Conservation (phyloP, 2,888 invertebrate genomes). For the Lumbricus terrestris region DNA sequence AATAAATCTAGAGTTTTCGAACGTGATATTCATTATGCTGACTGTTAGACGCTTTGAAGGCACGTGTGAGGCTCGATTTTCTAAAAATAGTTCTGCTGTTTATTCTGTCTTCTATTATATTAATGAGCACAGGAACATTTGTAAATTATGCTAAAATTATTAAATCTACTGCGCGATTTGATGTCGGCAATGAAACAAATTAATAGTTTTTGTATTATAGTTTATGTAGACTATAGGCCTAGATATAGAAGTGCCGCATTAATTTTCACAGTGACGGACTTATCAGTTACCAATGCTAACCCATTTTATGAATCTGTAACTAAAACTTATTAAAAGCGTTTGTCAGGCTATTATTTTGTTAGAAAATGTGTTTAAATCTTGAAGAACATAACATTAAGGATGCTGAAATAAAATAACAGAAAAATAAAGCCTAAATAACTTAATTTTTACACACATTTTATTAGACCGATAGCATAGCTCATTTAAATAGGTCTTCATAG, state of each 20-base stretch:
- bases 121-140: too few relatives aligned
- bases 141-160: not conserved
- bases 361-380: not conserved
- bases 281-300: not conserved
- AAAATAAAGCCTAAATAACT: not conserved
- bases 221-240: not conserved
- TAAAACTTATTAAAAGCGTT: not conserved
- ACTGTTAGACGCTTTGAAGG: too few relatives aligned
- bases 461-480: not conserved
- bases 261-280: too few relatives aligned
- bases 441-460: not conserved
- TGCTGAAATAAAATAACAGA: not conserved
- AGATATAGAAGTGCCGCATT: not conserved
- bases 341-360: not conserved
- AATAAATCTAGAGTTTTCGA: too few relatives aligned
- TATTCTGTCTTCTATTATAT: not conserved
- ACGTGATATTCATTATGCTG: too few relatives aligned
- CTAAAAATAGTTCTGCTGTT: not conserved
- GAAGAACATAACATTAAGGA: not conserved
- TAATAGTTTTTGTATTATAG: not conserved
- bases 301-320: not conserved
- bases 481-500: too few relatives aligned
- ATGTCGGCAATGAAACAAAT: not conserved
- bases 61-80: too few relatives aligned
- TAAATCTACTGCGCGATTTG: not conserved